Percentiles rank a stretch among this genome's conserved stretches.
Conservation (phyloP, 2,113 vertebrate species). For the Phaethon lepturus region DNA sequence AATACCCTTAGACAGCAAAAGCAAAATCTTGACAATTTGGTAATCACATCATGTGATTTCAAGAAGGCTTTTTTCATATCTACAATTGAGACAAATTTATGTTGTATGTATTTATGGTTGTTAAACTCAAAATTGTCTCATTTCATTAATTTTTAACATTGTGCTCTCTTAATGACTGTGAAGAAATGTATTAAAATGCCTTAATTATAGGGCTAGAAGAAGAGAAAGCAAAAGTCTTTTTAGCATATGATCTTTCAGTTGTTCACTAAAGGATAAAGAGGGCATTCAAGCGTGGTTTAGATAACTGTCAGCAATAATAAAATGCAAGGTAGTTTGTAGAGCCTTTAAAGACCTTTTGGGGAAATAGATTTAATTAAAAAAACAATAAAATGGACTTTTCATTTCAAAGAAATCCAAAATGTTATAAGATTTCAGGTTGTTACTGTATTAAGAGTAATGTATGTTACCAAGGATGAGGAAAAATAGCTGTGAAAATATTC, state of each 20-base stretch:
- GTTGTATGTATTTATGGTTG: slow-evolving; percentile 71
- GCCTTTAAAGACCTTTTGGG: slow-evolving; percentile 71
- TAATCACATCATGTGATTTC: slow-evolving; percentile 61
- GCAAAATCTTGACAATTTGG: slow-evolving; percentile 28
- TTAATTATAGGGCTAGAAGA: slow-evolving; percentile 77
- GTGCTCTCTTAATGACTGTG: slow-evolving; percentile 69
- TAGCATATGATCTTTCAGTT: slow-evolving; percentile 80
- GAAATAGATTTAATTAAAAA: slow-evolving; percentile 80
- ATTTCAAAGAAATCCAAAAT: slow-evolving; percentile 73
- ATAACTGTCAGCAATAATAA: slow-evolving; percentile 79
- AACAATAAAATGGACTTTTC: slow-evolving; percentile 73
- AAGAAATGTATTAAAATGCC: slow-evolving; percentile 73
- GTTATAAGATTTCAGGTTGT: slow-evolving; percentile 70
- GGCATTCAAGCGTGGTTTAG: slow-evolving; percentile 78
- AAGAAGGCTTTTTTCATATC: slow-evolving; percentile 53
- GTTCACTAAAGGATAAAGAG: slow-evolving; percentile 79
- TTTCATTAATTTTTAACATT: slow-evolving; percentile 76
- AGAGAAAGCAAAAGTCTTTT: slow-evolving; percentile 73
- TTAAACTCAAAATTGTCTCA: slow-evolving; percentile 76
- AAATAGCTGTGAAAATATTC: slow-evolving; percentile 44
- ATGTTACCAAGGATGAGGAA: slow-evolving; percentile 41
- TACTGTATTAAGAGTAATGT: slow-evolving; percentile 52
- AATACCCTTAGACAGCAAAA: slow-evolving; percentile 47
- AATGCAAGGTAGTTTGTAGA: slow-evolving; percentile 72
- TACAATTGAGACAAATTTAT: slow-evolving; percentile 65